A percentile compares a stretch with the other conserved stretches of the same genome.
Evolutionary conservation across 2,888 invertebrate genomes (phyloP).

Genomic region (Sussaba pulchella): DNA sequence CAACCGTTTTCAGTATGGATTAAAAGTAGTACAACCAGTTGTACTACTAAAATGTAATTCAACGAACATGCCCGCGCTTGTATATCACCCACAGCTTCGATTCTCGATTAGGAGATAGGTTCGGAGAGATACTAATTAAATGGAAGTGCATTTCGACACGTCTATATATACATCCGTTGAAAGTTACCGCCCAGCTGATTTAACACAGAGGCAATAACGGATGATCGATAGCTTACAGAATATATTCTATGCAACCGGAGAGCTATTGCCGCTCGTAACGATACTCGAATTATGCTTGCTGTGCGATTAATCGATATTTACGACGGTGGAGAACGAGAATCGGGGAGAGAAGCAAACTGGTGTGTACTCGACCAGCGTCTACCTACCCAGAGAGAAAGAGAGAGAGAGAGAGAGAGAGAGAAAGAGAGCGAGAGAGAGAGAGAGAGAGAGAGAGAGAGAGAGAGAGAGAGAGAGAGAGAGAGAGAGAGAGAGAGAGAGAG

Average conservation of each 20-base stretch:
- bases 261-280: constrained; percentile 46
- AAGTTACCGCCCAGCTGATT: constrained; percentile 55
- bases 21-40: too few species aligned
- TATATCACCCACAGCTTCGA: constrained; percentile 46
- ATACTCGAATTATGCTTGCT: constrained; percentile 61
- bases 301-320: constrained; percentile 64
- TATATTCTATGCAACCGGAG: constrained; percentile 36
- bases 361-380: constrained; percentile 12
- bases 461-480: background rate
- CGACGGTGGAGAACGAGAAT: constrained; percentile 28
- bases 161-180: constrained; percentile 49
- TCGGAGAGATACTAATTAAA: constrained; percentile 59
- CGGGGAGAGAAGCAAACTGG: constrained; percentile 16
- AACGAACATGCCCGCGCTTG: too few species aligned
- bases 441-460: too few species aligned
- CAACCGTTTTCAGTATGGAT: background rate
- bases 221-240: constrained; percentile 55
- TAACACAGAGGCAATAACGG: constrained; percentile 3
- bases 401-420: background rate
- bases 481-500: background rate
- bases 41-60: too few species aligned
- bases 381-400: background rate
- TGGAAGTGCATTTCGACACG: constrained; percentile 57
- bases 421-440: background rate
- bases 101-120: constrained; percentile 57